Percentiles rank a stretch among this genome's conserved stretches.
These are phyloP conservation scores for Vollenhovia emeryi DNA, from an alignment of 1,140 invertebrate genomes.

Conservation along the genomic window DNA sequence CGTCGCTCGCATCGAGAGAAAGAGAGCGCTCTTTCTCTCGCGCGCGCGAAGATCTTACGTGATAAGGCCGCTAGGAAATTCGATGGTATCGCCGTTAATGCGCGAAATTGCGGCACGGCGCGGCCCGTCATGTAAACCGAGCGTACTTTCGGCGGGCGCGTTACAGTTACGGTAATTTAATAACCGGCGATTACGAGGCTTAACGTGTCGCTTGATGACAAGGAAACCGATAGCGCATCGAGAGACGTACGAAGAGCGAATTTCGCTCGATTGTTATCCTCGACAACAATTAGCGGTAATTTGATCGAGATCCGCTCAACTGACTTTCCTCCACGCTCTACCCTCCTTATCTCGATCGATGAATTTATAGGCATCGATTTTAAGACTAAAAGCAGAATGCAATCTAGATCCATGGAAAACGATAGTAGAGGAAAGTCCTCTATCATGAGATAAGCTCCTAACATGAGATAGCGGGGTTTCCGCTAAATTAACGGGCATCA, in stretches of 20 bases:
- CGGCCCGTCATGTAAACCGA: conserved; percentile 25
- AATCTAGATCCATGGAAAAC: not conserved
- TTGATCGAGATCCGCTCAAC: not conserved
- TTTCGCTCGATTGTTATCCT: not conserved
- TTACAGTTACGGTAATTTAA: conserved; percentile 19
- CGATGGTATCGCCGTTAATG: conserved; percentile 44
- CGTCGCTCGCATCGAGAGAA: conserved; percentile 18
- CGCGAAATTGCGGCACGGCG: conserved; percentile 26
- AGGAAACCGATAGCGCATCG: not conserved
- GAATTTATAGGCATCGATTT: conserved; percentile 7
- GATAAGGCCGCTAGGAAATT: conserved; percentile 47
- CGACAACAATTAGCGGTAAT: not conserved
- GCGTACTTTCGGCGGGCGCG: not conserved
- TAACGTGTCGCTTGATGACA: conserved; percentile 9
- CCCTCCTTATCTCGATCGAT: not conserved
- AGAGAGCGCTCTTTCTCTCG: not conserved
- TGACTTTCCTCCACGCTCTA: not conserved
- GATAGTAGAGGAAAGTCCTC: too few relatives aligned
- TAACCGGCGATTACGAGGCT: conserved; percentile 21
- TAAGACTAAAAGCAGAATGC: not conserved
- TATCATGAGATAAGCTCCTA: too few relatives aligned
- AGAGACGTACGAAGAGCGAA: not conserved
- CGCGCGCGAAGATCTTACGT: not conserved
- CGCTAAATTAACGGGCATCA: too few relatives aligned
- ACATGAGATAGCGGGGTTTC: too few relatives aligned